These are phyloP conservation scores for zebrafish (Danio rerio) DNA, from an alignment of 2,113 vertebrate genomes.

Conservation along the genomic window GRCz12tu NC_133176.1:27379501-27380000, in stretches of 20 bases:
- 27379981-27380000: constrained; percentile 62
- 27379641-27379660: constrained; percentile 56
- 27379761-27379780: constrained; percentile 93
- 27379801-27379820: constrained; percentile 75
- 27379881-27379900: constrained; percentile 70
- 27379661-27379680: constrained; percentile 56
- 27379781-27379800: constrained; percentile 95
- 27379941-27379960: constrained; percentile 92
- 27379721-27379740: constrained; percentile 49
- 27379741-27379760: constrained; percentile 96
- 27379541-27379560: constrained; percentile 65
- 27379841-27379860: constrained; percentile 70
- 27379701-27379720: constrained; percentile 54
- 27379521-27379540: constrained; percentile 64
- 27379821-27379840: constrained; percentile 78
- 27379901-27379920: constrained; percentile 85
- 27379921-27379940: constrained; percentile 92
- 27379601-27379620: neutral
- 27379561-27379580: constrained; percentile 47
- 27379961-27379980: constrained; percentile 96
- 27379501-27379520: constrained; percentile 72
- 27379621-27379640: neutral
- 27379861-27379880: constrained; percentile 80
- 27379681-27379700: constrained; percentile 58
- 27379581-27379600: constrained; percentile 30